Base-by-base conservation (phyloP, 2,888 invertebrate species). In the Cinara cedri region DNA sequence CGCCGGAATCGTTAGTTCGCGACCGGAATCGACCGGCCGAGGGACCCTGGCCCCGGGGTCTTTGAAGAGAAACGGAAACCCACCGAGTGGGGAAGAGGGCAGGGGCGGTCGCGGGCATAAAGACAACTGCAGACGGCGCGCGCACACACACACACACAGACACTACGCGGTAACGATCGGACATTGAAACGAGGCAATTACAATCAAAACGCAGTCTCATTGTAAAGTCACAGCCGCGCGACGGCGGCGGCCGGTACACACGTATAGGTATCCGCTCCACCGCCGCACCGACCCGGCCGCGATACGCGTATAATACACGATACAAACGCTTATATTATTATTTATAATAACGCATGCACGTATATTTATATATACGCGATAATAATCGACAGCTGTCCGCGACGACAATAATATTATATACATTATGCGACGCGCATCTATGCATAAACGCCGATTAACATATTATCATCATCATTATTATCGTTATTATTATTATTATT, bases 161-260 rank as follows among this genome's bases (percentile, higher is more conserved):
- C 13, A 10, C 3, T 3, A 46, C 46, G 46, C 11, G 46, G 13
- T 3, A 13, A 46, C 13, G n/a, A 51, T 11, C 19, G n/a, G 10
- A 10, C 34, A 54, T 57, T 49, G 57, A 68, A 68, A 68, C 76
- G 68, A 68, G 68, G 57, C 76, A 76, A 76, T 70, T 78, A 78
- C 78, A 78, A 78, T 78, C 78, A 78, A 78, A 78, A 66, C 57
- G 76, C 76, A 68, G 70, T 49, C 78, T 78, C 78, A 78, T 78
- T 78, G 78, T 78, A 60, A 70, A 78, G 70, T 70, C 78, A 21
- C 34, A 34, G 34, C 34, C 34, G 34, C 6, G 3, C 34, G 34
- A 6, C 34, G 34, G 34, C 34, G 34, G n/a, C n/a, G n/a, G n/a
- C n/a, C n/a, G n/a, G n/a, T n/a, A n/a, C n/a, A n/a, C n/a, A n/a